Base-by-base conservation (phyloP, 2,888 invertebrate genomes). In the Drosophila meridionalis region DNA sequence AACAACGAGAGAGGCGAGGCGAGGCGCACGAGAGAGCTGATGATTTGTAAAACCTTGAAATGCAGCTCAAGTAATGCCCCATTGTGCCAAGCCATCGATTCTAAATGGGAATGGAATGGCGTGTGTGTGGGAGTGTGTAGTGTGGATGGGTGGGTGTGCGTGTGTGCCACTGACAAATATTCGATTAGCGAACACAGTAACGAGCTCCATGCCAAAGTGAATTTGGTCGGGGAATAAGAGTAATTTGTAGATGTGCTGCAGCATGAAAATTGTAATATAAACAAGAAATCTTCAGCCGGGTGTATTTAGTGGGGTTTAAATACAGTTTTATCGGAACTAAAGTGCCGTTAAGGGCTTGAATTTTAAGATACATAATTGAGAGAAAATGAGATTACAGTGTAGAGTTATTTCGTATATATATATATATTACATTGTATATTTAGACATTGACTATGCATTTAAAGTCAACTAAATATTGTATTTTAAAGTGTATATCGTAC, bases 11-110 rank as follows among this genome's bases (percentile, higher is more conserved):
- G 65, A 74, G 73, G 20, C 20, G 20, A 20, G 20, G 73, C 65
- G 68, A n/a, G 38, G 69, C 60, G 64, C 57, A 72, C 69, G 69
- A 67, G 69, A 76, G 59, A 67, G 66, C 71, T 64, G 84, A 73
- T 82, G 82, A 87, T 84, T 89, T 84, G 84, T 87, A 72, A 78
- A 83, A 69, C 68, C 84, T 87, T 69, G 81, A 83, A 87, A 79
- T 69, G 83, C 81, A 61, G 53, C 69, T 47, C 76, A 47, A 61
- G 64, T 76, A 76, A 65, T 75, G 69, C 73, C 52, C 81, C 70
- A 76, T 69, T 77, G 68, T 60, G 73, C 62, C 65, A 60, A 38
- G 45, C 73, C 64, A 78, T 78, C 58, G 67, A 80, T 80, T 67
- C 53, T 28, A 47, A 80, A 72, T 78, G 67, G 28, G 43, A 64